These are phyloP conservation scores for Nyctalus aviator DNA, from an alignment of 2,797 vertebrate species.

Conservation along the genomic window DNA sequence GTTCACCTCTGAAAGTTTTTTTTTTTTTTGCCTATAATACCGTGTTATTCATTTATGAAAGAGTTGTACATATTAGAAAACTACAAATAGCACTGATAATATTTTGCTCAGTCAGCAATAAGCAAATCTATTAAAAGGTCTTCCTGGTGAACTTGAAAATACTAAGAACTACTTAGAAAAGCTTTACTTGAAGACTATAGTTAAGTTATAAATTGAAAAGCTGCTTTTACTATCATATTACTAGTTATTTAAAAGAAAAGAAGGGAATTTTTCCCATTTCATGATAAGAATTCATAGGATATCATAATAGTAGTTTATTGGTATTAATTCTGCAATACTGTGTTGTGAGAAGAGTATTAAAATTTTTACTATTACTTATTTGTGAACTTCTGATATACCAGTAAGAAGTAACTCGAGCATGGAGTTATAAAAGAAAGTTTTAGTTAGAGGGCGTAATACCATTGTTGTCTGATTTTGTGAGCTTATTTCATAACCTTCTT, in stretches of 20 bases:
- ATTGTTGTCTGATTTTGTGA: constrained; percentile 57
- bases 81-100: not conserved
- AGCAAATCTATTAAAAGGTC: not conserved
- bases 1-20: constrained; percentile 35
- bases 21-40: constrained; percentile 45
- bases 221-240: not conserved
- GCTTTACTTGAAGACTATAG: not conserved
- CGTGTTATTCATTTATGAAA: constrained; percentile 26
- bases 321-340: constrained; percentile 35
- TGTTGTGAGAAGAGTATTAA: not conserved
- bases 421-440: constrained; percentile 50
- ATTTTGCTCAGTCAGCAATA: not conserved
- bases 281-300: constrained; percentile 21
- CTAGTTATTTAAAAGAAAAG: not conserved
- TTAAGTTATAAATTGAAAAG: constrained; percentile 1
- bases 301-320: not conserved
- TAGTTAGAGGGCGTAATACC: not conserved
- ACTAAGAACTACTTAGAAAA: constrained; percentile 27
- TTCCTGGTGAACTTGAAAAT: constrained; percentile 55
- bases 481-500: constrained; percentile 50
- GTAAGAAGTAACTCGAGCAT: constrained; percentile 40
- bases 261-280: not conserved
- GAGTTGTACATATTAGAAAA: constrained; percentile 18
- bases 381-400: constrained; percentile 23
- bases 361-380: constrained; percentile 53